phyloP scores from a whole-genome alignment of 2,888 invertebrate genomes.

The Ichneumon xanthorius region DNA sequence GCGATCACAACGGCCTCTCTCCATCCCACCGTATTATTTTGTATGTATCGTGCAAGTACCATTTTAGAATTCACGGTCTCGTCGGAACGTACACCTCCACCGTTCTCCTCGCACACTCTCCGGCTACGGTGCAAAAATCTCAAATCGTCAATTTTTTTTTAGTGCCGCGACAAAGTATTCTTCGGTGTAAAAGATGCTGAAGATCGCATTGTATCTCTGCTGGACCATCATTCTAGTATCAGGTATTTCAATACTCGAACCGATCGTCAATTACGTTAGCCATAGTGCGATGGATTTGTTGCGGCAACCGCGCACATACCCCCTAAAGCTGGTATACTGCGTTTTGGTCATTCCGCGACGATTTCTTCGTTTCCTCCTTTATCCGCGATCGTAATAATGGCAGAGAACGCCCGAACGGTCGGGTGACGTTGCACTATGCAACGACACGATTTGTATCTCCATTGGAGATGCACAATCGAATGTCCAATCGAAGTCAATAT shows the following conservation, averaged over 20 bases:
- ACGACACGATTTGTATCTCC: neutral
- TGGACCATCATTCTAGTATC: constrained; percentile 63
- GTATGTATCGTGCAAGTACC: constrained; percentile 14
- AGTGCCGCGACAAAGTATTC: constrained; percentile 40
- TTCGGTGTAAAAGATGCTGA: constrained; percentile 53
- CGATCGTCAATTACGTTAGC: neutral
- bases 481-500: neutral
- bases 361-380: neutral
- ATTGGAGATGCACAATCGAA: neutral
- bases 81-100: constrained; percentile 54
- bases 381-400: neutral
- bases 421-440: neutral
- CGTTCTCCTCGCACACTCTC: constrained; percentile 32
- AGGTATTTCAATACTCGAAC: constrained; percentile 51
- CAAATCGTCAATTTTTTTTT: constrained; percentile 8
- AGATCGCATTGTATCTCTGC: constrained; percentile 60
- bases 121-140: neutral
- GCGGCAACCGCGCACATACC: neutral
- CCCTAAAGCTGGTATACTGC: neutral
- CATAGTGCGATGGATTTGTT: constrained; percentile 1
- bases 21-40: constrained; percentile 10
- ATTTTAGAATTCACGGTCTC: constrained; percentile 64
- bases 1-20: constrained; percentile 24
- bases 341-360: neutral
- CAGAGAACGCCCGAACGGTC: neutral